These are phyloP conservation scores for Rhimphoctona megacephalus DNA, from an alignment of 2,888 invertebrate genomes.

Conservation along the genomic window DNA sequence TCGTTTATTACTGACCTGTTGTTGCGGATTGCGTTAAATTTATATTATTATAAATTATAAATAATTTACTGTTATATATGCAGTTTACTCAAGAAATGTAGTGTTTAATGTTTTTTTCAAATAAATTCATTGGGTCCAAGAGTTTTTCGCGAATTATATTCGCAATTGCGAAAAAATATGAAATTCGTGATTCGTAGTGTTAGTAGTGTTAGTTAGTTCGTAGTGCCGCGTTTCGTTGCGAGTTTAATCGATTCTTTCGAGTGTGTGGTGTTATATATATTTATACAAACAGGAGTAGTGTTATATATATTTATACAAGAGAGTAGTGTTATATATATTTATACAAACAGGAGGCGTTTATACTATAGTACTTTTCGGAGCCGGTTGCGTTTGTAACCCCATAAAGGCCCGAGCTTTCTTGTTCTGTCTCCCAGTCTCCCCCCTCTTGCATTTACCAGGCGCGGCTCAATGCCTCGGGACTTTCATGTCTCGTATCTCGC, in stretches of 20 bases:
- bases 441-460: conserved; percentile 53
- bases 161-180: not conserved
- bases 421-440: conserved; percentile 5
- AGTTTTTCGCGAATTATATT: not conserved
- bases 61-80: too few relatives aligned
- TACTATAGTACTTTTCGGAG: conserved; percentile 32
- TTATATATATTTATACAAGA: too few relatives aligned
- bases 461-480: conserved; percentile 65
- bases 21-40: too few relatives aligned
- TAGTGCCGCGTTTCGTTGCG: conserved; percentile 4
- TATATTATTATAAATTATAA: too few relatives aligned
- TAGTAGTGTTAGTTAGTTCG: not conserved
- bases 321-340: not conserved
- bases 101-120: too few relatives aligned
- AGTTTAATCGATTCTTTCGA: conserved; percentile 11
- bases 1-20: too few relatives aligned
- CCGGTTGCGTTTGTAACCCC: conserved; percentile 61
- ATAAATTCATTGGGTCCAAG: not conserved
- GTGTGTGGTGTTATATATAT: not conserved
- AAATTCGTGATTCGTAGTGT: not conserved
- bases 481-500: conserved; percentile 73
- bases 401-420: conserved; percentile 44
- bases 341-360: not conserved
- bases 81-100: too few relatives aligned
- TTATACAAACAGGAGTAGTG: not conserved